Percentiles rank a stretch among this genome's conserved stretches.
phyloP scores from a whole-genome alignment of 2,797 vertebrate species.

The Acomys russatus region DNA sequence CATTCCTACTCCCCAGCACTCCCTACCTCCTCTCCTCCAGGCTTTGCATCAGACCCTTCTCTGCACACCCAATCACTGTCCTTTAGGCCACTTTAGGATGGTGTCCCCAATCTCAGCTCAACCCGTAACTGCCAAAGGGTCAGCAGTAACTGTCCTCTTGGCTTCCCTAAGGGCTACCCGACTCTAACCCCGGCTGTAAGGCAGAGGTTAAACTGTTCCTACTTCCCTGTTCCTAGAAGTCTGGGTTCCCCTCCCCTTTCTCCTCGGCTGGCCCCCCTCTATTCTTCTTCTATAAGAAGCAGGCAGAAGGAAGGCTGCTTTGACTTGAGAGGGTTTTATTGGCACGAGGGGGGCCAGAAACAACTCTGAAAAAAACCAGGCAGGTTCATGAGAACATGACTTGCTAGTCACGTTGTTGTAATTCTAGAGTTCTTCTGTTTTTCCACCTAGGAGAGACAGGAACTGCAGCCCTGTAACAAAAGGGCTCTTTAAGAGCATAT shows the following conservation, averaged over 20 bases:
- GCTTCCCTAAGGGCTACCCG: background rate
- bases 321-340: background rate
- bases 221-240: background rate
- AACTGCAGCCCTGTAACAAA: conserved; percentile 23
- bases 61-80: background rate
- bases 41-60: background rate
- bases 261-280: background rate
- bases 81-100: background rate
- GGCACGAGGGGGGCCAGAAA: background rate
- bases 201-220: background rate
- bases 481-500: conserved; percentile 18
- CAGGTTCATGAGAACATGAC: background rate
- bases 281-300: background rate
- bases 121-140: background rate
- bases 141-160: background rate
- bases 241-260: background rate
- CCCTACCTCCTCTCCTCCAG: background rate
- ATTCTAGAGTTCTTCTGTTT: conserved; percentile 17
- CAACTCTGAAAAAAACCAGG: conserved; percentile 19
- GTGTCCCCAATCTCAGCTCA: background rate
- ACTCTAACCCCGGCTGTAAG: background rate
- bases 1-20: background rate
- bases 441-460: conserved; percentile 14
- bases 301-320: background rate
- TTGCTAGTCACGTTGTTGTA: background rate